phyloP scores from a whole-genome alignment of 1,140 invertebrate genomes.

The Calephelis nemesis region DNA sequence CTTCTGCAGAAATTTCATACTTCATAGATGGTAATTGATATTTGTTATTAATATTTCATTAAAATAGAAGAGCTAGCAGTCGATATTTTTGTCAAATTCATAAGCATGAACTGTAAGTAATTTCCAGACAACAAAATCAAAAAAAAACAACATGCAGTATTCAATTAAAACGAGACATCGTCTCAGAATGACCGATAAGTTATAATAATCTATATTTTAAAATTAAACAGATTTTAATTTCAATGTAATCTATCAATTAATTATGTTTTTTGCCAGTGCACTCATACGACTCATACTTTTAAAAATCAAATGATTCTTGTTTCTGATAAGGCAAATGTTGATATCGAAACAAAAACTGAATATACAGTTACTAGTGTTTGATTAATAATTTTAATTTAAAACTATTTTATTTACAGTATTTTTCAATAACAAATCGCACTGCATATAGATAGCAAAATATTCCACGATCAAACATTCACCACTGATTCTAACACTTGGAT shows the following conservation, averaged over 20 bases:
- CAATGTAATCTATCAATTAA: constrained; percentile 6
- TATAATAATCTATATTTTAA: not conserved
- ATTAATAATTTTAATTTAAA: not conserved
- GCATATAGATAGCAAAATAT: constrained; percentile 15
- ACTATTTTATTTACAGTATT: not conserved
- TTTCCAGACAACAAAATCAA: not conserved
- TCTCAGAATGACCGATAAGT: not conserved
- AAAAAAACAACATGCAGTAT: not conserved
- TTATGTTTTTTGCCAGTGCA: not conserved
- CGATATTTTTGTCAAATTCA: not conserved
- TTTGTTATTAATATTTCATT: too few relatives aligned
- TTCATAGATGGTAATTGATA: too few relatives aligned
- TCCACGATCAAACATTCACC: constrained; percentile 17
- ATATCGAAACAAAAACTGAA: not conserved
- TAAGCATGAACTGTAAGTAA: too few relatives aligned
- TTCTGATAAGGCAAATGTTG: not conserved
- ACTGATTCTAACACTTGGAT: constrained; percentile 37
- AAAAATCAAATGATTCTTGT: not conserved
- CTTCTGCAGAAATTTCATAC: too few relatives aligned
- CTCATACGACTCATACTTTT: not conserved
- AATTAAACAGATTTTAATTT: not conserved
- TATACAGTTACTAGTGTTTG: not conserved
- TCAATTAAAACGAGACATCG: not conserved
- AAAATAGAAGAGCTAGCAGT: not conserved
- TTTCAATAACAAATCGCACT: not conserved